phyloP scores from a whole-genome alignment of 2,888 invertebrate genomes.

The Malacosoma neustria region DNA sequence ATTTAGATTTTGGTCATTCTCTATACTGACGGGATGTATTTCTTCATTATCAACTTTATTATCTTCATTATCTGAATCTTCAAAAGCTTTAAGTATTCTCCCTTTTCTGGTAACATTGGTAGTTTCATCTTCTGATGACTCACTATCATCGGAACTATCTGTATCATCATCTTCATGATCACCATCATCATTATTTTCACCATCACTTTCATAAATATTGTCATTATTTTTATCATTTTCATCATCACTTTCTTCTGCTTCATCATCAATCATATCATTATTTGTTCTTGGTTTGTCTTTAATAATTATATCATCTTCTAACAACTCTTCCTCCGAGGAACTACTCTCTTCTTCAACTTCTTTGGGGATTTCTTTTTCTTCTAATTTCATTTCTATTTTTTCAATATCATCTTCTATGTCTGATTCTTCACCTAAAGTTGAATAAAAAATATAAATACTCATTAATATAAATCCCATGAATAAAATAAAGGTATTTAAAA shows the following conservation, averaged over 20 bases:
- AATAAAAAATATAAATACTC: no score
- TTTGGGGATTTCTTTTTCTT: slow-evolving; percentile 33
- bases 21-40: slow-evolving; percentile 4
- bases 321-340: slow-evolving; percentile 50
- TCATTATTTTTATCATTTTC: slow-evolving; percentile 33
- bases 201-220: slow-evolving; percentile 16
- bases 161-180: slow-evolving; percentile 31
- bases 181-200: slow-evolving; percentile 25
- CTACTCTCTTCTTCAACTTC: slow-evolving; percentile 46
- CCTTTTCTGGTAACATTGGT: slow-evolving; percentile 38
- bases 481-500: no score
- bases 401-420: slow-evolving; percentile 56
- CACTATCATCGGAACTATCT: slow-evolving; percentile 34
- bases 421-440: slow-evolving; percentile 29
- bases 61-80: slow-evolving; percentile 61
- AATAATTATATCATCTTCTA: slow-evolving; percentile 42
- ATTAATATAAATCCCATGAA: no score
- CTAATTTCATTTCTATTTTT: slow-evolving; percentile 49
- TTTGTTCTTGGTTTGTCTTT: slow-evolving; percentile 50
- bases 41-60: slow-evolving; percentile 4
- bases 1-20: slow-evolving; percentile 1
- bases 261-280: slow-evolving; percentile 58
- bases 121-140: slow-evolving; percentile 40
- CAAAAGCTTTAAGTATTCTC: slow-evolving; percentile 63
- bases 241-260: slow-evolving; percentile 66